Conservation (phyloP, 2,797 vertebrate genomes). For the Avahi laniger region DNA sequence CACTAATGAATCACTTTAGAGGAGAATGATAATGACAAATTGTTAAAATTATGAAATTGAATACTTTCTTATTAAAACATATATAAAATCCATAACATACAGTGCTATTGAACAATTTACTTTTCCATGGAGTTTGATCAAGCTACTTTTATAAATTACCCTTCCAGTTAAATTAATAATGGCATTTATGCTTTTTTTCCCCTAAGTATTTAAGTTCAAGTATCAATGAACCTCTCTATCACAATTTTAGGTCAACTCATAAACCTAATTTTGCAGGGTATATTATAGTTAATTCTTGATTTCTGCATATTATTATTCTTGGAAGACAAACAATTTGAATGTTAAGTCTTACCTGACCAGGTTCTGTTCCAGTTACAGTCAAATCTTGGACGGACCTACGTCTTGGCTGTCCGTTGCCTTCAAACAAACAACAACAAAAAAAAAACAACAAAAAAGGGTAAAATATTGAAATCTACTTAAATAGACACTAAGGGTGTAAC, state of each 20-base stretch:
- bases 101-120: not conserved
- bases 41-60: not conserved
- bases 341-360: slow-evolving; percentile 91
- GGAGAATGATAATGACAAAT: not conserved
- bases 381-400: slow-evolving; percentile 98
- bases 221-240: slow-evolving; percentile 17
- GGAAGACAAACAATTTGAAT: slow-evolving; percentile 49
- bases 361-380: slow-evolving; percentile 91
- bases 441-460: slow-evolving; percentile 75
- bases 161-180: slow-evolving; percentile 41
- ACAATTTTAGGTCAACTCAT: slow-evolving; percentile 51
- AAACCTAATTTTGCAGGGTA: slow-evolving; percentile 27
- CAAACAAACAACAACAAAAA: slow-evolving; percentile 75
- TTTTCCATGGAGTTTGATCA: not conserved
- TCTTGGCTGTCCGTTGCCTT: slow-evolving; percentile 94
- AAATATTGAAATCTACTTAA: slow-evolving; percentile 80
- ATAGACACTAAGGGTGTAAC: slow-evolving; percentile 75
- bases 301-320: slow-evolving; percentile 1
- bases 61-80: slow-evolving; percentile 20
- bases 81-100: not conserved
- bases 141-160: not conserved
- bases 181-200: not conserved
- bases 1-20: not conserved
- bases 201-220: slow-evolving; percentile 21
- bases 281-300: not conserved